Conservation (phyloP, 2,888 invertebrate genomes). For the Agrilus cyanescens region DNA sequence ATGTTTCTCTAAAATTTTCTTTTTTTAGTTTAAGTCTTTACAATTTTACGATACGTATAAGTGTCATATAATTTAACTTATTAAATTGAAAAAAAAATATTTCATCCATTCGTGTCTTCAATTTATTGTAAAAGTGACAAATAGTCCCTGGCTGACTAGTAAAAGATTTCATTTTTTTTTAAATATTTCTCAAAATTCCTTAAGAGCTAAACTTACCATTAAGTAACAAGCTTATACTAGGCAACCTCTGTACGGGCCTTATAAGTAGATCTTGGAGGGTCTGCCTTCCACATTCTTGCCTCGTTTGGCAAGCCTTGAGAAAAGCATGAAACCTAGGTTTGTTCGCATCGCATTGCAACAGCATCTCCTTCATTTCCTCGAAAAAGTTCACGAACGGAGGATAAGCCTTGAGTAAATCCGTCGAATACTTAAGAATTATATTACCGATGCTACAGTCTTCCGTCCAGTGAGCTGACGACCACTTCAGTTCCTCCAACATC, state of each 20-base stretch:
- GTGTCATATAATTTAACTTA: too few species aligned
- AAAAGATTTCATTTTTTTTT: too few species aligned
- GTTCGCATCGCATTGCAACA: conserved; percentile 79
- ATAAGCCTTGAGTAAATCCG: conserved; percentile 85
- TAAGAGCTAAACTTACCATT: conserved; percentile 52
- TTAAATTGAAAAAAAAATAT: too few species aligned
- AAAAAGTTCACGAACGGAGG: conserved; percentile 98
- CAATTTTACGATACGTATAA: too few species aligned
- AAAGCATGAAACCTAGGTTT: conserved; percentile 98
- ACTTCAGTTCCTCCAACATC: conserved; percentile 55
- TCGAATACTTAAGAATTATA: conserved; percentile 76
- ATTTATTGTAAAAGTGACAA: too few species aligned
- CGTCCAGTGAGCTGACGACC: conserved; percentile 66
- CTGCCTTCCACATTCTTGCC: conserved; percentile 93
- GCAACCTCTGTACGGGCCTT: conserved; percentile 93
- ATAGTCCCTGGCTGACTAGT: too few species aligned
- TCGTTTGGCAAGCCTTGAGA: conserved; percentile 87
- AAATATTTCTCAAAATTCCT: not conserved
- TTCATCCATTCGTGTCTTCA: too few species aligned
- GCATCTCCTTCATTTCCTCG: conserved; percentile 90
- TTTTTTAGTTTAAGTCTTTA: too few species aligned
- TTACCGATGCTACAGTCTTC: conserved; percentile 67
- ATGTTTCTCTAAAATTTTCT: too few species aligned
- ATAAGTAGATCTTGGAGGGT: conserved; percentile 92
- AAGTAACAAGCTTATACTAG: conserved; percentile 87